These are phyloP conservation scores for Bellardia bayeri DNA, from an alignment of 2,888 invertebrate genomes.

Conservation along the genomic window DNA sequence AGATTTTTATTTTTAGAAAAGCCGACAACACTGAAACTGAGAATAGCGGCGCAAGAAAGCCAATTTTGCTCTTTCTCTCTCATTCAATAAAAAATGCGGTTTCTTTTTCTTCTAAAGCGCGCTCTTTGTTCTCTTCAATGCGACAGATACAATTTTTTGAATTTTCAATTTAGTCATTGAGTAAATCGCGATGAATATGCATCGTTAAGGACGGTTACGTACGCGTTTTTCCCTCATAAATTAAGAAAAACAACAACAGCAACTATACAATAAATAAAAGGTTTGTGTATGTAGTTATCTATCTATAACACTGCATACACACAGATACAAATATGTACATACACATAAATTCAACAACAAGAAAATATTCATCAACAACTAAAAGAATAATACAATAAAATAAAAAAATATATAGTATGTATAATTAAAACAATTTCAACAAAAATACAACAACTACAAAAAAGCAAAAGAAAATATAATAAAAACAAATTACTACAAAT, in stretches of 20 bases:
- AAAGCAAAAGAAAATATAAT: constrained; percentile 47
- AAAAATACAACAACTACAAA: constrained; percentile 47
- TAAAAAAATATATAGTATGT: constrained; percentile 29
- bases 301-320: constrained; percentile 55
- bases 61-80: neutral
- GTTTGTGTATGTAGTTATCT: constrained; percentile 60
- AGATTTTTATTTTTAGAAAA: neutral
- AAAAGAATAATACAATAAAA: constrained; percentile 62
- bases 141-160: constrained; percentile 69
- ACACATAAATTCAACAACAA: constrained; percentile 52
- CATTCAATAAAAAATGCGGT: constrained; percentile 5
- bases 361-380: constrained; percentile 58
- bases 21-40: neutral
- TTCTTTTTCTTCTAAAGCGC: constrained; percentile 16
- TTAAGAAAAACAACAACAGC: constrained; percentile 62
- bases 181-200: constrained; percentile 82
- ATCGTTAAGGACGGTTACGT: constrained; percentile 77
- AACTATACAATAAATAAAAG: constrained; percentile 51
- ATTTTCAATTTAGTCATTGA: constrained; percentile 79
- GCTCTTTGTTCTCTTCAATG: constrained; percentile 68
- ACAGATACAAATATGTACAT: constrained; percentile 41
- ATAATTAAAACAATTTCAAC: constrained; percentile 69
- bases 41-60: neutral
- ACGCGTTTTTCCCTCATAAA: constrained; percentile 76
- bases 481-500: constrained; percentile 56